Base-by-base conservation (phyloP, 2,113 vertebrate species). In the Hystrix brachyura region DNA sequence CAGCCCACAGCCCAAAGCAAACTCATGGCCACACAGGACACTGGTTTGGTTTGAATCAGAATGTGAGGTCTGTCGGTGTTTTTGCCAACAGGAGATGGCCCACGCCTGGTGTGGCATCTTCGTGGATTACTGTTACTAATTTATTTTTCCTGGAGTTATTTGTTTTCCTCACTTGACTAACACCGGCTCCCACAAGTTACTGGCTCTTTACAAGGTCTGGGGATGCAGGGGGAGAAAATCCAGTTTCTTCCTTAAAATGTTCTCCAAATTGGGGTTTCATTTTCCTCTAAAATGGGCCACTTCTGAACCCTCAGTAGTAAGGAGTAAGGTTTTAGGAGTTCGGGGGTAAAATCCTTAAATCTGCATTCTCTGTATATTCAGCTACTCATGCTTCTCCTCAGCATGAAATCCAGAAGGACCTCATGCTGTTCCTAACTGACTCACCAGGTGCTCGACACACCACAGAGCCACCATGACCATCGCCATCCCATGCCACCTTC, bases 291-390 rank as follows among this genome's bases (percentile, higher is more conserved):
- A 38, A 79, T 46, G 48, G 51, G 32, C 23, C 32, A 5, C 86
- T 71, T 71, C 10, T 51, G 60, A 12, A 55, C 19, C 5, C 17
- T 69, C 9, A 8, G 21, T 57, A 18, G 38, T 64, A 43, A 43
- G 34, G 43, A 51, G 4, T 64, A n/a, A 71, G 82, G 53, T 32
- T 62, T 21, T 62, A 21, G 43, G 72, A 59, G 53, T 51, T 67
- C 94, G 48, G 95, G 86, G 17, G n/a, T 76, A 64, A 69, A 72
- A 84, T 18, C 48, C 69, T 76, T 57, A 79, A 83, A 74, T 91
- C n/a, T n/a, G 51, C 46, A 46, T 60, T 60, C 57, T 62, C 51
- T 17, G 12, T 53, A 29, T 57, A 60, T 62, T 81, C 67, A 3
- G 29, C 48, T 76, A 38, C 87, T 72, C 48, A 34, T 53, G 25